These are phyloP conservation scores for Epiblema foenella DNA, from an alignment of 2,888 invertebrate genomes.

Conservation along the genomic window DNA sequence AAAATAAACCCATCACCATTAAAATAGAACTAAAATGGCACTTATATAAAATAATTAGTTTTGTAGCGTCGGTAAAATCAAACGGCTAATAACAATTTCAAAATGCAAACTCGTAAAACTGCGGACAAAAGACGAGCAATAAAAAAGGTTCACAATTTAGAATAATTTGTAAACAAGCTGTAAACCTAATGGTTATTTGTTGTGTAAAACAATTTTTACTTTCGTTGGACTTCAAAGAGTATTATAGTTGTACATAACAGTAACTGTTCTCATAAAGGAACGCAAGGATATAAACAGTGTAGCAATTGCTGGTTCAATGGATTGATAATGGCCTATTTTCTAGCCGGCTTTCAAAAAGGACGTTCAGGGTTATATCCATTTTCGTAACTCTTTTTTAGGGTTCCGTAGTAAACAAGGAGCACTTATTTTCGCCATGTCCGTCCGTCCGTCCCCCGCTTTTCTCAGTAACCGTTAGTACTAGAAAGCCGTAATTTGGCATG, in stretches of 20 bases:
- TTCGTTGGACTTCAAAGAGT: conserved; percentile 29
- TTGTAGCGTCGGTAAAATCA: conserved; percentile 33
- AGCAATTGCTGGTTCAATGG: conserved; percentile 6
- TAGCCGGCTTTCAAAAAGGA: no score
- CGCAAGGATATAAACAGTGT: conserved; percentile 1
- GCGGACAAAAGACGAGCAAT: conserved; percentile 15
- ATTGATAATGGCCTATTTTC: neutral
- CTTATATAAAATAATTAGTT: conserved; percentile 34
- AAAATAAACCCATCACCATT: conserved; percentile 20
- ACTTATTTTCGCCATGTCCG: no score
- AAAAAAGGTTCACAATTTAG: conserved; percentile 27
- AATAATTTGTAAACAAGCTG: conserved; percentile 25
- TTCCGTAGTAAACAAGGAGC: no score
- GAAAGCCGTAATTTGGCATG: no score
- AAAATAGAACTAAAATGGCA: conserved; percentile 26
- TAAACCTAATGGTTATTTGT: conserved; percentile 38
- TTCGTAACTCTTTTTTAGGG: no score
- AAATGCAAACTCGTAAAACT: conserved; percentile 28
- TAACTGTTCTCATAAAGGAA: conserved; percentile 9
- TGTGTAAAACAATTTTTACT: conserved; percentile 35
- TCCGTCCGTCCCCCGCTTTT: no score
- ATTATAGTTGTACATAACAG: neutral
- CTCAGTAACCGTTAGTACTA: no score
- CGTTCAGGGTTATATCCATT: no score
- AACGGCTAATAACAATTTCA: conserved; percentile 13